Conservation (phyloP, 2,113 vertebrate genomes). For the Clarias magur region DNA sequence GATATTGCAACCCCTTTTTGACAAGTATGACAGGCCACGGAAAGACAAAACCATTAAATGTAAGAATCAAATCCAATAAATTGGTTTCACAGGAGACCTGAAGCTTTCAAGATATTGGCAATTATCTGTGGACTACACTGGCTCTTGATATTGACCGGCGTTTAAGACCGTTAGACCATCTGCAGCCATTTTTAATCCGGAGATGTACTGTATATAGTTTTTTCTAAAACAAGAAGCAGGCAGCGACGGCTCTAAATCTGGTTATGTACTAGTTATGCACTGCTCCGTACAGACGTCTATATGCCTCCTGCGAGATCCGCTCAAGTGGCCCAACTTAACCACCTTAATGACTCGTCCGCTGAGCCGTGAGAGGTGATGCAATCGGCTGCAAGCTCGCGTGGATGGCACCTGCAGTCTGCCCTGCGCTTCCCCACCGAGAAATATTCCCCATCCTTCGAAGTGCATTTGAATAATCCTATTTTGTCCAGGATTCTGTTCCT, state of each 20-base stretch:
- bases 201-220: background rate
- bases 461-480: background rate
- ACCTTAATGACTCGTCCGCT: conserved; percentile 26
- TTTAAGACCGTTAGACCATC: background rate
- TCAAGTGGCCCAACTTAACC: conserved; percentile 17
- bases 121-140: background rate
- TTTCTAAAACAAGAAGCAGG: background rate
- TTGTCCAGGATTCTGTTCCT: background rate
- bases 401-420: conserved; percentile 12
- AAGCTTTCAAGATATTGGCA: background rate
- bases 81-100: background rate
- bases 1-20: background rate
- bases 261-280: background rate
- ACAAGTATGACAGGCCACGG: background rate
- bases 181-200: background rate
- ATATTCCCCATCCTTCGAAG: background rate
- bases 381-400: conserved; percentile 25
- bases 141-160: too few relatives aligned
- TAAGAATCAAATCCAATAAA: background rate
- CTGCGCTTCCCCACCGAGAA: background rate
- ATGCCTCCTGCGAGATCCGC: background rate
- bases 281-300: background rate
- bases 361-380: conserved; percentile 39
- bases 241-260: background rate
- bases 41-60: background rate